Base-by-base conservation (phyloP, 2,113 vertebrate species). In the Urocitellus parryii region DNA sequence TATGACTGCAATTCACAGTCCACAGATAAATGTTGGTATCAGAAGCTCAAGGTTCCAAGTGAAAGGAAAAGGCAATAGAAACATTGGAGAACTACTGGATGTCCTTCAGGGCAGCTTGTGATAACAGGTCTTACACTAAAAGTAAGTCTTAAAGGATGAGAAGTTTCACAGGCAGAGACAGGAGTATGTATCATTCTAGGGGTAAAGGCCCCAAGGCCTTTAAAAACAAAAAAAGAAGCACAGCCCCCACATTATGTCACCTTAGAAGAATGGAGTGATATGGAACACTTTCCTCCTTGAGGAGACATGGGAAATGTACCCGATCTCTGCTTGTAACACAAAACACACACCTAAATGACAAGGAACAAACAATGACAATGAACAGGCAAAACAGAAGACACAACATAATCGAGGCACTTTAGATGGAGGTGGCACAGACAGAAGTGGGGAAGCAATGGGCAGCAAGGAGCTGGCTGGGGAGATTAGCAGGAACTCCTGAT, bases 61-160 rank as follows among this genome's bases (percentile, higher is more conserved):
- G 39, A 76, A 82, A 67, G 58, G 65, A 37, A 92, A 68, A n/a
- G 24, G 84, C 80, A 63, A 77, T 6, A n/a, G 68, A 53, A 78
- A 98, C 7, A 74, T 39, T 32, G 45, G 94, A 91, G 70, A 89
- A 78, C 51, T n/a, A 32, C 51, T 65, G 65, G 51, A 29, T 78
- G 25, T 63, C 70, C 45, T 81, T 81, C 10, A 65, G 79, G 72
- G 81, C 42, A 81, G 17, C 32, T 56, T n/a, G 17, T 34, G 53
- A 67, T 4, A 91, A 22, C 18, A 94, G 25, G 65, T 39, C 42
- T 76, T 73, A 42, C 20, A 24, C 22, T 34, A 61, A 45, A 32
- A 67, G 8, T 6, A 73, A 16, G 72, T 65, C 63, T 92, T 83
- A 82, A 27, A 88, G 39, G 61, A 48, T 42, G 20, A 94, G 37